Evolutionary conservation across 2,113 vertebrate genomes (phyloP), one percentile per base, ranked within the genome.

Genomic region (Spea bombifrons): DNA sequence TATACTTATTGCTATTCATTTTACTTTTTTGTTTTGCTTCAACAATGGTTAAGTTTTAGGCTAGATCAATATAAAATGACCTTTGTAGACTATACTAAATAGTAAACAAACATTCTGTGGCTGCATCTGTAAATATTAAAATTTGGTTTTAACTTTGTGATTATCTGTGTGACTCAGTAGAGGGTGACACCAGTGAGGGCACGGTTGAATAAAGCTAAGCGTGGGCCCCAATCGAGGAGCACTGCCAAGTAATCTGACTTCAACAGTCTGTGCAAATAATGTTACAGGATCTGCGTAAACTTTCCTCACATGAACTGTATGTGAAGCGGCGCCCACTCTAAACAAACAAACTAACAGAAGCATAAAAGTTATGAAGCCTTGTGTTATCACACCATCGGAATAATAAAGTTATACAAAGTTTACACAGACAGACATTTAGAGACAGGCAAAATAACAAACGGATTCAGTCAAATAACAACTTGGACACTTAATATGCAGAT

Each of bases 211-310:
- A 68, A 49, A 74, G 64, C 73, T 74, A 52, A 80, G 78, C 78
- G 65, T 80, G 66, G 78, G 78, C 71, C 73, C n/a, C 61, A 53
- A 79, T 66, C 70, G 66, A n/a, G 16, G 7, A 73, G 45, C 49
- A 4, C 70, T 74, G 78, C 78, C 78, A 80, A 74, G 45, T 67
- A 74, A 65, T 68, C 52, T 53, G 59, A 74, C 78, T 80, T 68
- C 53, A 74, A 74, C 64, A 68, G 78, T 61, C 53, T 80, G 78
- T 80, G 68, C 78, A 80, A 74, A 73, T 72, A 80, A 67, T 68
- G 71, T 67, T 74, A 50, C 44, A 12, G 63, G 66, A 68, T 55
- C 17, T 74, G 64, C 45, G 12, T 45, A 80, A 74, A 13, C 46
- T 80, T 74, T 68, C 65, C 71, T 80, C 71, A 74, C n/a, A n/a